phyloP scores from a whole-genome alignment of 2,797 vertebrate species.

The Dendrocincla tyrannina region DNA sequence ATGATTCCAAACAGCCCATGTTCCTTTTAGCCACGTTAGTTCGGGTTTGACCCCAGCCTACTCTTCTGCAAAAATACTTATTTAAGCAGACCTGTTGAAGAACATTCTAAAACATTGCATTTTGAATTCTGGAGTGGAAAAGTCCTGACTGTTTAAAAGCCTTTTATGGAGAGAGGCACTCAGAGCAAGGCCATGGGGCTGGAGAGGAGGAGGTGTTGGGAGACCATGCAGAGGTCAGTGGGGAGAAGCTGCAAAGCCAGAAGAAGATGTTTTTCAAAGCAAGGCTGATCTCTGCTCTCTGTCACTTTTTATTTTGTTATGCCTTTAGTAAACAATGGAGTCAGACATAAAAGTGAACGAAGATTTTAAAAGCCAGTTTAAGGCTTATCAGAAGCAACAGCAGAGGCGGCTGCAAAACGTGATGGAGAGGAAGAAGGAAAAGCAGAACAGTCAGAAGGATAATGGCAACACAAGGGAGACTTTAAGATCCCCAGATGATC shows the following conservation, averaged over 20 bases:
- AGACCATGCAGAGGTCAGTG: neutral
- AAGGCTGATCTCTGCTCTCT: neutral
- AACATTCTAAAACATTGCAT: neutral
- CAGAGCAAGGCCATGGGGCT: neutral
- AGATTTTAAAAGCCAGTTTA: constrained; percentile 83
- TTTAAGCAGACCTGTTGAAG: neutral
- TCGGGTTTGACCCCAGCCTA: neutral
- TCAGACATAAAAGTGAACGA: constrained; percentile 62
- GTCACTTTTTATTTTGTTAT: neutral
- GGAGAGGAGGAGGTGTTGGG: neutral
- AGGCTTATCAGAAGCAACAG: constrained; percentile 87
- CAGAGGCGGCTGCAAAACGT: constrained; percentile 76
- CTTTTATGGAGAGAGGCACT: neutral
- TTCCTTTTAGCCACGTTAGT: neutral
- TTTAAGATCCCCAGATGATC: constrained; percentile 42
- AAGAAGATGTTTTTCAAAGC: neutral
- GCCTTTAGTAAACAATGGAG: constrained; percentile 78
- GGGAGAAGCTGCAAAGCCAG: neutral
- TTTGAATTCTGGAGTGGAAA: neutral
- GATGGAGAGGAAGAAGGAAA: constrained; percentile 76
- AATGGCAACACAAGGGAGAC: neutral
- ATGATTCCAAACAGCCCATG: rapidly evolving
- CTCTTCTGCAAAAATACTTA: neutral
- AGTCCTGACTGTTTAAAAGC: neutral
- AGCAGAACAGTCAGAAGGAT: constrained; percentile 18